A percentile compares a stretch with the other conserved stretches of the same genome.
These are phyloP conservation scores for Drosophila burlai DNA, from an alignment of 1,140 invertebrate species.

Conservation along the genomic window DNA sequence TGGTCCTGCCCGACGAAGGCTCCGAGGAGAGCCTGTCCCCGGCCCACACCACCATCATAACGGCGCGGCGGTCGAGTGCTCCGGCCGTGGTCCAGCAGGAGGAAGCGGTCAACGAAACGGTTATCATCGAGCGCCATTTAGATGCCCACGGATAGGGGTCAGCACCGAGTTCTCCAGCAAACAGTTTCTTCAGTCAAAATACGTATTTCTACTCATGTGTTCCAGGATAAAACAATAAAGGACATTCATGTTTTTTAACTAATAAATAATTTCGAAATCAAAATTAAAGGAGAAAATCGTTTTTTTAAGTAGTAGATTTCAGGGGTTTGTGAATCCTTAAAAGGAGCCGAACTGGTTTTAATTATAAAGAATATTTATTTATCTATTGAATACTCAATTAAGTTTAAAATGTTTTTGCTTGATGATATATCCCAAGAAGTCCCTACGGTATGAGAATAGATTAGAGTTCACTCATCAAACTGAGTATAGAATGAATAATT, in stretches of 20 bases:
- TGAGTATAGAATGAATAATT: not conserved
- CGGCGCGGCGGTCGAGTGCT: conserved; percentile 61
- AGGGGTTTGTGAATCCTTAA: no score
- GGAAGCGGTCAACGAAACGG: conserved; percentile 40
- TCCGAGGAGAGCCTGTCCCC: conserved; percentile 74
- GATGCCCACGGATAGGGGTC: conserved; percentile 28
- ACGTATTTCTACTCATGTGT: conserved; percentile 51
- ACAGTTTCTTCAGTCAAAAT: conserved; percentile 36
- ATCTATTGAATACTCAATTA: no score
- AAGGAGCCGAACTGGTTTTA: not conserved
- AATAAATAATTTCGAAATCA: conserved; percentile 25
- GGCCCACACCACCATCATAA: conserved; percentile 72
- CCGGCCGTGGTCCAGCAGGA: conserved; percentile 46
- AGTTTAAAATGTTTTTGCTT: not conserved
- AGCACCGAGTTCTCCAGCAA: conserved; percentile 49
- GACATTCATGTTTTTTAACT: conserved; percentile 30
- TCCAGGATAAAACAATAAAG: conserved; percentile 28
- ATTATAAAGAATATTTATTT: not conserved
- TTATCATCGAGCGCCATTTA: conserved; percentile 53
- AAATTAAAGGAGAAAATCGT: not conserved
- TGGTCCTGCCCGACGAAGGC: conserved; percentile 30
- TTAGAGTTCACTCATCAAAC: not conserved
- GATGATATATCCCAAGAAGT: not conserved
- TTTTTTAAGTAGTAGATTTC: no score
- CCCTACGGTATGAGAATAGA: not conserved